Evolutionary conservation across 2,888 invertebrate genomes (phyloP), one percentile per base, ranked within the genome.

Genomic region (Plutella xylostella): DNA sequence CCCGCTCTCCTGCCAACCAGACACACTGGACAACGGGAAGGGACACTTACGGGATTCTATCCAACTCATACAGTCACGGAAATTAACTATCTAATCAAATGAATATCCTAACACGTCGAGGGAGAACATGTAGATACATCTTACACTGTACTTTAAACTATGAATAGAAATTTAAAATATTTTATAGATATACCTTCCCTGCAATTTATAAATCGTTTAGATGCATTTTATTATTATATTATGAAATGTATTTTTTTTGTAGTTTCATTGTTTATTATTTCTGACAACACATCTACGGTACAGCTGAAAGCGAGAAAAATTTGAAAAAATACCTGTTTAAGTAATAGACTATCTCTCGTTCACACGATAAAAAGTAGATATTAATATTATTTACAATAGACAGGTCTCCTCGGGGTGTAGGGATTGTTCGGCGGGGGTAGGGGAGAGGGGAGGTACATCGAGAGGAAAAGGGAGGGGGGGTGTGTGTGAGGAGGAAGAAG

Each of bases 261-360:
- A 75, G 73, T 76, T 79, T 82, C 73, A 72, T 72, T 53, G 67
- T 74, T 75, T 76, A 77, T 73, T 76, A 33, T 74, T 63, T 70
- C 70, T 78, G 82, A 80, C 75, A 83, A 83, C 82, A 83, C 80
- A 79, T 80, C 83, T 83, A 83, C 82, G 71, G 77, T 83, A 83
- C 78, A 82, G 80, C 79, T 68, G 79, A 83, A 77, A 82, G 83
- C 82, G 83, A 83, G 82, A 82, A 77, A 75, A 74, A 66, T 76
- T 82, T 80, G 78, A 82, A 82, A 82, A 82, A 79, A 82, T 80
- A 82, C 82, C 77, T 76, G 82, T 80, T 82, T 71, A 80, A 74
- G 72, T 70, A 71, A 72, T 77, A 77, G 63, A 77, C 78, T 82
- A 83, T 78, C 72, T 77, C 68, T 82, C 73, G 82, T 80, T 80